phyloP scores from a whole-genome alignment of 2,888 invertebrate species.

The Lordiphosa andalusiaca region DNA sequence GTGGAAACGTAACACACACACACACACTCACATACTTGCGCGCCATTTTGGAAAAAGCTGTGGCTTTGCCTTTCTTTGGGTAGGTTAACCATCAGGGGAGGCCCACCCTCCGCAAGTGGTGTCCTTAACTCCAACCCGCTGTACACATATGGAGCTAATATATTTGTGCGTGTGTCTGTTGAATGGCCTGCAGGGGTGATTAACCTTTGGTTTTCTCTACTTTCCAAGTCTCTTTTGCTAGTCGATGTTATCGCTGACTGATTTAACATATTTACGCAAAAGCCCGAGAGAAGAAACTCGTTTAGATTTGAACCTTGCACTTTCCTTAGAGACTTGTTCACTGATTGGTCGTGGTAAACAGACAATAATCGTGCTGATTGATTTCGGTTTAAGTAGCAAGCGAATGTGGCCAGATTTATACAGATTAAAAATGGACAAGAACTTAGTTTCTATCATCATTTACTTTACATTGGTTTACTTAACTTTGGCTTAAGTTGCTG shows the following conservation, averaged over 20 bases:
- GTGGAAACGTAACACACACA: conserved; percentile 45
- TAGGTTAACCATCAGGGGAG: conserved; percentile 16
- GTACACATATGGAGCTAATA: conserved; percentile 16
- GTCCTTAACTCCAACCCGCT: conserved; percentile 23
- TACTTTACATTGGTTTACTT: too few relatives aligned
- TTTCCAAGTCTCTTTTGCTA: conserved; percentile 18
- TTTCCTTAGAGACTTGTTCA: conserved; percentile 15
- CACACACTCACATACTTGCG: conserved; percentile 2
- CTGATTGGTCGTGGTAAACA: conserved; percentile 29
- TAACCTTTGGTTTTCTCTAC: conserved; percentile 61
- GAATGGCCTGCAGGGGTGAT: conserved; percentile 61
- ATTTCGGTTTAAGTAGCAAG: conserved; percentile 64
- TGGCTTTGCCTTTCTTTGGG: conserved; percentile 14
- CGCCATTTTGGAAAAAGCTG: conserved; percentile 70
- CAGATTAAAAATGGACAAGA: conserved; percentile 7
- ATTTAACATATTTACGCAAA: conserved; percentile 35
- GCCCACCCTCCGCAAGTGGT: conserved; percentile 33
- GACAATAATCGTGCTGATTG: conserved; percentile 60
- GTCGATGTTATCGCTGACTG: conserved; percentile 34
- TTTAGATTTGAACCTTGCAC: conserved; percentile 7
- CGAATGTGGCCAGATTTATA: conserved; percentile 54
- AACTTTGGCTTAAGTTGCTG: too few relatives aligned
- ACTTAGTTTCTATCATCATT: too few relatives aligned
- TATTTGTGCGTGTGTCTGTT: conserved; percentile 12
- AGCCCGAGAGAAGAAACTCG: not conserved